phyloP scores from a whole-genome alignment of 1,140 invertebrate species.

The Lasaia peninsularis region DNA sequence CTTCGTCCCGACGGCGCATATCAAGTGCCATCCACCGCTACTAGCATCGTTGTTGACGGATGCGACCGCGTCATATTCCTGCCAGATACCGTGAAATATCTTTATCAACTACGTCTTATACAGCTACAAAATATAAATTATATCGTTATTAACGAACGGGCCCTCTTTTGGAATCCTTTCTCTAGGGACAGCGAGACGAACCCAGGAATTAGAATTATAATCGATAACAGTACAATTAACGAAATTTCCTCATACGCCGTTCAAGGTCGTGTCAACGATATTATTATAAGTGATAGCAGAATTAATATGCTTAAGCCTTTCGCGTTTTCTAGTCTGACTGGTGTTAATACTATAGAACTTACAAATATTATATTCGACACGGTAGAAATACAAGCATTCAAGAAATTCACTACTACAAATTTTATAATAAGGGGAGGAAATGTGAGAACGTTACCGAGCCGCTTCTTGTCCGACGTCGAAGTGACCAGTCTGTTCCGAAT shows the following conservation, averaged over 20 bases:
- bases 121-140: constrained; percentile 48
- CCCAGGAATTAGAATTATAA: constrained; percentile 56
- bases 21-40: constrained; percentile 73
- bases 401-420: constrained; percentile 84
- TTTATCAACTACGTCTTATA: constrained; percentile 54
- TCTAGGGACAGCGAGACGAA: constrained; percentile 45
- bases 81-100: constrained; percentile 60
- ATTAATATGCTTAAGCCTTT: constrained; percentile 82
- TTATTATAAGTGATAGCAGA: constrained; percentile 79
- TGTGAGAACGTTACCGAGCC: constrained; percentile 79
- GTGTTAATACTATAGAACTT: constrained; percentile 76
- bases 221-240: constrained; percentile 73
- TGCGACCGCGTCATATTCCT: constrained; percentile 76
- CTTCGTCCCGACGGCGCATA: constrained; percentile 78
- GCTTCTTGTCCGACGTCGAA: constrained; percentile 85
- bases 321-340: constrained; percentile 83
- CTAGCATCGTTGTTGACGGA: constrained; percentile 73
- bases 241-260: constrained; percentile 83
- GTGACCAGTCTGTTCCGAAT: constrained; percentile 82
- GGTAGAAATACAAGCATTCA: constrained; percentile 85
- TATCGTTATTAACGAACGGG: constrained; percentile 53
- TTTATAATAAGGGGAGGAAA: constrained; percentile 78
- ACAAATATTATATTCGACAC: constrained; percentile 77
- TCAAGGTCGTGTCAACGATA: constrained; percentile 83
- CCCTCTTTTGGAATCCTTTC: constrained; percentile 58